These are phyloP conservation scores for Andrena camellia DNA, from an alignment of 2,888 invertebrate species.

Conservation along the genomic window DNA sequence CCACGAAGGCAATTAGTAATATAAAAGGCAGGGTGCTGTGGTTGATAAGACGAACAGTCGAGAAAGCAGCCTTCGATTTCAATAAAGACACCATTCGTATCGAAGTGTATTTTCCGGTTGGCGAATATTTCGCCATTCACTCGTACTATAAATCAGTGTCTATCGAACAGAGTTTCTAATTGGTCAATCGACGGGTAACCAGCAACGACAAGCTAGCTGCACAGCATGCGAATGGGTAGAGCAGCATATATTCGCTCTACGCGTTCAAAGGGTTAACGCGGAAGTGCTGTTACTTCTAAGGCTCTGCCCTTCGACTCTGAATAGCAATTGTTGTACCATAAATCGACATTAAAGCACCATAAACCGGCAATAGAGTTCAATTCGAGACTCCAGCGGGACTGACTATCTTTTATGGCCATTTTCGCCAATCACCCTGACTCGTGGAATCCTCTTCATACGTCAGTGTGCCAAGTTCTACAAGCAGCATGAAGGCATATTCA, in stretches of 20 bases:
- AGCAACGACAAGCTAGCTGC: not conserved
- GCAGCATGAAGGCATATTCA: too few species aligned
- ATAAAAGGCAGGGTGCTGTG: too few species aligned
- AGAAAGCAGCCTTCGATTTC: too few species aligned
- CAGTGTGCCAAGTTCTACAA: not conserved
- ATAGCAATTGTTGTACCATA: not conserved
- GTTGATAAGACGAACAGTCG: too few species aligned
- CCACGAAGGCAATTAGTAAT: too few species aligned
- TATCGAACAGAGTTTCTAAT: too few species aligned
- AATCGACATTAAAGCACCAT: not conserved
- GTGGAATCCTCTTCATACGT: not conserved
- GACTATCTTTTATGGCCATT: not conserved
- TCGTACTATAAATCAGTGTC: too few species aligned
- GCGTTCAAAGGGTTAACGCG: not conserved
- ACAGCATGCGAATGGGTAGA: not conserved
- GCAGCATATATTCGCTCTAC: not conserved
- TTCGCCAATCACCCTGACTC: not conserved
- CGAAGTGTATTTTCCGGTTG: too few species aligned
- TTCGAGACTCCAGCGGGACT: not conserved
- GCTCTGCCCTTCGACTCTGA: not conserved
- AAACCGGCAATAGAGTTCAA: constrained; percentile 1
- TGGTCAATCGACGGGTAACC: not conserved
- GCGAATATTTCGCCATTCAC: too few species aligned
- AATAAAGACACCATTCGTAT: too few species aligned
- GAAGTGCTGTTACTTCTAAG: not conserved